Percentiles rank a stretch among this genome's conserved stretches.
Evolutionary conservation across 2,797 vertebrate genomes (phyloP).

Genomic region (Cryptoprocta ferox): DNA sequence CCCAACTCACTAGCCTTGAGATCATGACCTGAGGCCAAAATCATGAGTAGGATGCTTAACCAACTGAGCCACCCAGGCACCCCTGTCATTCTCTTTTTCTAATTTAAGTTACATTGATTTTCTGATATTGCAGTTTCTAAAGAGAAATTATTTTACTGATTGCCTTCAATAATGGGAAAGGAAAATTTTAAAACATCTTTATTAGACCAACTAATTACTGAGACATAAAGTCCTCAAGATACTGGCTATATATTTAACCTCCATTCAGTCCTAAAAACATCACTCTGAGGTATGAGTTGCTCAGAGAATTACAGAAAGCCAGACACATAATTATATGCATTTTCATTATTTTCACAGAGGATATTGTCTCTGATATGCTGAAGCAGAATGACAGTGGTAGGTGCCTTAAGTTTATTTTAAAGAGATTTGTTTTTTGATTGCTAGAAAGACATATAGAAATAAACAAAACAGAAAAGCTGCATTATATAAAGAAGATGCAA

Average conservation of each 20-base stretch:
- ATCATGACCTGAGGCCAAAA: too few species aligned
- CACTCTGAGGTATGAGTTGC: not conserved
- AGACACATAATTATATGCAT: not conserved
- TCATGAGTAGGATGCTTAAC: too few species aligned
- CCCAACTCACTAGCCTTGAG: too few species aligned
- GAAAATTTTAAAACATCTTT: not conserved
- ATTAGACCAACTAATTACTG: not conserved
- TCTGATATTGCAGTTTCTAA: not conserved
- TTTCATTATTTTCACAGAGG: conserved; percentile 28
- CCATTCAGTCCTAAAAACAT: not conserved
- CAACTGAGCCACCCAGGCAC: too few species aligned
- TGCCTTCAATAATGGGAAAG: not conserved
- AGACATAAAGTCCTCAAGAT: conserved; percentile 32
- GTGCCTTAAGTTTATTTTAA: not conserved
- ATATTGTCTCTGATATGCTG: not conserved
- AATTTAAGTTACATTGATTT: conserved; percentile 7
- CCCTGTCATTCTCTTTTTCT: not conserved
- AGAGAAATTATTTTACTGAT: not conserved
- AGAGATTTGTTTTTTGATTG: not conserved
- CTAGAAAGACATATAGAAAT: not conserved
- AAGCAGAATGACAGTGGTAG: conserved; percentile 35
- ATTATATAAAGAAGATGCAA: not conserved
- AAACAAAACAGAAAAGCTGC: not conserved
- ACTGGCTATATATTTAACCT: not conserved
- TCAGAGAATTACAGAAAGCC: not conserved